These are phyloP conservation scores for Heptranchias perlo DNA, from an alignment of 2,113 vertebrate genomes.

Conservation along the genomic window DNA sequence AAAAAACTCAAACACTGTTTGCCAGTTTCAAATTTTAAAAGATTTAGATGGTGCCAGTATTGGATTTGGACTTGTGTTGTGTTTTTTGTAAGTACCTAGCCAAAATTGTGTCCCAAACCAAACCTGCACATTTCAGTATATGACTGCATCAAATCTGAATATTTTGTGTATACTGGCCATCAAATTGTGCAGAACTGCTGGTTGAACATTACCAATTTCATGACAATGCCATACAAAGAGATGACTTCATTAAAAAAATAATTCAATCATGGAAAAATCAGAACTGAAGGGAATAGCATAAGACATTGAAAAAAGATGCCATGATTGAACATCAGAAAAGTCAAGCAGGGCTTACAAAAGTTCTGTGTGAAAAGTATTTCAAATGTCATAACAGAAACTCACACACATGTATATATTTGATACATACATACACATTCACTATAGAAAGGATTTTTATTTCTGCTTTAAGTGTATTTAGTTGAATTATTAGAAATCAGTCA, in stretches of 20 bases:
- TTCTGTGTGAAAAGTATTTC: not conserved
- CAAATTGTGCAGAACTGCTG: not conserved
- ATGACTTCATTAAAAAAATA: not conserved
- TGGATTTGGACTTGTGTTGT: not conserved
- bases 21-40: no score
- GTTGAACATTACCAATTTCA: not conserved
- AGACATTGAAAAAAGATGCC: not conserved
- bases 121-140: not conserved
- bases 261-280: not conserved
- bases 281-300: not conserved
- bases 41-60: not conserved
- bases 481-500: not conserved
- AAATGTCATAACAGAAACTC: not conserved
- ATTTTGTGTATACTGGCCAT: not conserved
- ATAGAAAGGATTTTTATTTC: not conserved
- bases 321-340: not conserved
- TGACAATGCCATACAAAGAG: not conserved
- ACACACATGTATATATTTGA: not conserved
- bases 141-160: not conserved
- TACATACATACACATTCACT: not conserved
- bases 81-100: not conserved
- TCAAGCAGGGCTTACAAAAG: not conserved
- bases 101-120: not conserved
- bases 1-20: no score
- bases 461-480: not conserved